Evolutionary conservation across 2,113 vertebrate genomes (phyloP).

Genomic region (Sinocyclocheilus rhinocerous): DNA sequence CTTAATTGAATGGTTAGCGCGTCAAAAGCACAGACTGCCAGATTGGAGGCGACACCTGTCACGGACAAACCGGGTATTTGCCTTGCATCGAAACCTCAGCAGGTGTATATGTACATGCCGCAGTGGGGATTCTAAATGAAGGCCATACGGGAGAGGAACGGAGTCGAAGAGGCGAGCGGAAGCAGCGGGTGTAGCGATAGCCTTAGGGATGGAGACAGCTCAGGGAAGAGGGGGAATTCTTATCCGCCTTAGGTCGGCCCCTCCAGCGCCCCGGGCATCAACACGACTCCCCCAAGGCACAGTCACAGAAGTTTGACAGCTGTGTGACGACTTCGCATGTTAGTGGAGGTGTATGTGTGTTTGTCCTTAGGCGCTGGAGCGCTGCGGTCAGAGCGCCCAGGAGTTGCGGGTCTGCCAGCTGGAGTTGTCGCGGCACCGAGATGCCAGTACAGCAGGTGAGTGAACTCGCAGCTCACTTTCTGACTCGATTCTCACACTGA

Average conservation of each 20-base stretch:
- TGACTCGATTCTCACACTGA: slow-evolving; percentile 3
- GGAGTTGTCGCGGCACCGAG: slow-evolving; percentile 68
- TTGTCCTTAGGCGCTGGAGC: slow-evolving; percentile 67
- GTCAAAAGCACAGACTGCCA: slow-evolving; percentile 62
- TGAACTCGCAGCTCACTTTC: not conserved
- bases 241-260: slow-evolving; percentile 69
- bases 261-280: slow-evolving; percentile 67
- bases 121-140: slow-evolving; percentile 72
- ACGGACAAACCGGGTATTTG: slow-evolving; percentile 47
- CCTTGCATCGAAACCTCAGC: slow-evolving; percentile 45
- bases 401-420: slow-evolving; percentile 68
- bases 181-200: slow-evolving; percentile 67
- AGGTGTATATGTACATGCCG: slow-evolving; percentile 60
- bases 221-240: slow-evolving; percentile 57
- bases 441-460: slow-evolving; percentile 68
- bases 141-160: slow-evolving; percentile 61
- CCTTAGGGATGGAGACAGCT: slow-evolving; percentile 61
- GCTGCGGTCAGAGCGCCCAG: slow-evolving; percentile 67
- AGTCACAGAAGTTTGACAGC: slow-evolving; percentile 69
- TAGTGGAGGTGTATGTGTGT: slow-evolving; percentile 51
- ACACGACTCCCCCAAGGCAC: slow-evolving; percentile 65
- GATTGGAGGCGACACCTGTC: slow-evolving; percentile 76
- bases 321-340: slow-evolving; percentile 62
- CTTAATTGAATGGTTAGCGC: slow-evolving; percentile 77
- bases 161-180: slow-evolving; percentile 30